Evolutionary conservation across 2,797 vertebrate genomes (phyloP), one percentile per base, ranked within the genome.

Genomic region (Paramormyrops hopkinsi): DNA sequence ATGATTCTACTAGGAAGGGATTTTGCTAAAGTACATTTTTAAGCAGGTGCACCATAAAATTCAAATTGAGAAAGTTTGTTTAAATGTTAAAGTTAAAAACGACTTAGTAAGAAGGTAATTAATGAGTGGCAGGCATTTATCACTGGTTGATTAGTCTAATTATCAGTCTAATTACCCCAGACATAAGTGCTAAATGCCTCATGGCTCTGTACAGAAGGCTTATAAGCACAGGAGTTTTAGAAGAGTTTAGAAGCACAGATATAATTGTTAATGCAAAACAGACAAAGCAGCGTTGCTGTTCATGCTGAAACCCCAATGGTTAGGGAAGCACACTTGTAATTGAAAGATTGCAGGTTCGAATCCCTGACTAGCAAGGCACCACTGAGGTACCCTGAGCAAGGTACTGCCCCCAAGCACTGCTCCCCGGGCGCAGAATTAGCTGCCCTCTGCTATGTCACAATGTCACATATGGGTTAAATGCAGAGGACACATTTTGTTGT

Each of bases 161-260:
- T 86, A n/a, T 86, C 29, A 54, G 5, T 25, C 14, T 86, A 86
- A 86, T 86, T 86, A 56, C 85, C 85, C 85, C 29, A 85, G 51
- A 86, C 85, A 86, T 51, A 86, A 86, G 51, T 22, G 25, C 19
- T 56, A 48, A 85, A 22, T 85, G 46, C 41, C 82, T 85, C 22
- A 14, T 84, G 7, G 46, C 9, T 48, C 8, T 22, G 48, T 6
- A 48, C 8, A 84, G 82, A 50, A 25, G n/a, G 46, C 2, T 51
- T 84, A 84, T 84, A 84, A 84, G 9, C 29, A 14, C 46, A n/a
- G 17, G 76, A 44, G 14, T 37, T 73, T 73, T 73, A 37, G 29
- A 11, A 69, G 62, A 76, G 14, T 19, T 79, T 82, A 17, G 17
- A 82, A 46, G 14, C 41, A 46, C 76, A 9, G 4, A 54, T 86